Evolutionary conservation across 1,140 invertebrate genomes (phyloP), one percentile per base, ranked within the genome.

Genomic region (Lithobius niger): DNA sequence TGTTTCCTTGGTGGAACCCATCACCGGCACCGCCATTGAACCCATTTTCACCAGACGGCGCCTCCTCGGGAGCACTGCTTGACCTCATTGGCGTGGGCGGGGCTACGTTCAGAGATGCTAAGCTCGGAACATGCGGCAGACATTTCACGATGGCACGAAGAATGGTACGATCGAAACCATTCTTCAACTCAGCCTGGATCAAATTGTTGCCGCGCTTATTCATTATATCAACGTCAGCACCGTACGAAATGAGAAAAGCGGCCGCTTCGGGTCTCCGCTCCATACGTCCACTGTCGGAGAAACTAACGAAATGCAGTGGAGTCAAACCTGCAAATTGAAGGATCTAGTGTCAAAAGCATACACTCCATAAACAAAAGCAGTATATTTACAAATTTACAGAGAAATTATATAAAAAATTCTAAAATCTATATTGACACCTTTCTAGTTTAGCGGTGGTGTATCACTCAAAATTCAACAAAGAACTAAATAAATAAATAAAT

Each of bases 271-370:
- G 65, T 6, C 66, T 56, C 18, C 66, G 44, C 13, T 65, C 62
- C 24, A 64, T 61, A 43, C 56, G 54, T 3, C 48, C 55, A 18
- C 62, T 57, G 13, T 67, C 67, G 57, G 61, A 62, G 50, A 70
- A 69, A 57, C 63, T 62, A 1, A 65, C 66, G 57, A 67, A 69
- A 45, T 70, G 66, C n/a, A 70, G 55, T 3, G 68, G 66, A 6
- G 62, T 61, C 16, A 61, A 59, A 18, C 60, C 65, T 68, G 21
- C 54, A 13, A 65, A 59, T n/a, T n/a, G n/a, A n/a, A n/a, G n/a
- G 45, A 25, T 31, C 56, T 43, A 15, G 44, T 47, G 13, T 10
- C 19, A 19, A 47, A 10, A 13, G 13, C n/a, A n/a, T n/a, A n/a
- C n/a, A n/a, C n/a, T n/a, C n/a, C n/a, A n/a, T n/a, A n/a, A 10